phyloP scores from a whole-genome alignment of 2,797 vertebrate genomes.

The Mormyrus proboscirostris region DNA sequence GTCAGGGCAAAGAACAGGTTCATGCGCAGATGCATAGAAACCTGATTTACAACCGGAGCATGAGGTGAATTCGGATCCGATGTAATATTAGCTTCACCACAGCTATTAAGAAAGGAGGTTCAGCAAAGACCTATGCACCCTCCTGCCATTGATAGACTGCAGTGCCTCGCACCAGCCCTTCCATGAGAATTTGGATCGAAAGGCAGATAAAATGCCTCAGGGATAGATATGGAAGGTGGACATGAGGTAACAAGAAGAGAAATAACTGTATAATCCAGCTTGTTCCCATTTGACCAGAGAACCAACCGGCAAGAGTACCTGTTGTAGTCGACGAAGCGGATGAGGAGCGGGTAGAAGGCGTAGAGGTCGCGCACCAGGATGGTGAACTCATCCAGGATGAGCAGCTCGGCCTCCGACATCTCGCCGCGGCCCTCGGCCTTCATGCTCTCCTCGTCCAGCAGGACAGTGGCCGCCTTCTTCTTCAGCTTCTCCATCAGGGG shows the following conservation, averaged over 20 bases:
- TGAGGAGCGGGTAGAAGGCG: slow-evolving; percentile 91
- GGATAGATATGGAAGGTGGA: neutral
- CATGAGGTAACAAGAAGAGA: neutral
- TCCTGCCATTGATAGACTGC: neutral
- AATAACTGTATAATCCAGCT: neutral
- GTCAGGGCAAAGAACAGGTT: neutral
- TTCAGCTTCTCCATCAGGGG: slow-evolving; percentile 94
- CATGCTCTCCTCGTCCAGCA: slow-evolving; percentile 87
- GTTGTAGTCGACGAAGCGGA: slow-evolving; percentile 94
- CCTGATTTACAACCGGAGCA: neutral
- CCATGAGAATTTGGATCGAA: neutral
- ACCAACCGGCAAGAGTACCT: slow-evolving; percentile 56
- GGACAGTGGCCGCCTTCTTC: slow-evolving; percentile 85
- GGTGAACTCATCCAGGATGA: slow-evolving; percentile 92
- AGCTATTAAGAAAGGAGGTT: neutral
- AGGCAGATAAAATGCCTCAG: neutral
- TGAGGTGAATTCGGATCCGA: neutral
- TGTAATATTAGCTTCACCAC: neutral
- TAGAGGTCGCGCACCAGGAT: slow-evolving; percentile 85
- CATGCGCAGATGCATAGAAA: neutral
- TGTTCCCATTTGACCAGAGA: neutral
- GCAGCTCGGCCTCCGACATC: slow-evolving; percentile 90
- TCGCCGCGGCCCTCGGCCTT: slow-evolving; percentile 87
- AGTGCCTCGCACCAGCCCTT: neutral
- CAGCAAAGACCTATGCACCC: neutral